Conservation (phyloP, 1,140 invertebrate genomes). For the Papilio glaucus region DNA sequence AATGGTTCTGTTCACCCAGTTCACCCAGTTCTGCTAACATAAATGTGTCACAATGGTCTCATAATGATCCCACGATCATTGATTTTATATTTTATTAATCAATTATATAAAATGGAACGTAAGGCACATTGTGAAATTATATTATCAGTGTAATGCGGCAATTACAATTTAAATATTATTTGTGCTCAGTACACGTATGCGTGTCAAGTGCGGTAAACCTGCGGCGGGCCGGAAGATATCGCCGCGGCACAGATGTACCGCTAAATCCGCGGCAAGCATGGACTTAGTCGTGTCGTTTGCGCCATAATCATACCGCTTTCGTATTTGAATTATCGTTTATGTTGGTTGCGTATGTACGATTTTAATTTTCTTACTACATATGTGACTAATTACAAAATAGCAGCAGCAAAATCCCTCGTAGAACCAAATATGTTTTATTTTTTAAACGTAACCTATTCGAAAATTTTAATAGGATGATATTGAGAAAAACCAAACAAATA, state of each 20-base stretch:
- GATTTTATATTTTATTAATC: no score
- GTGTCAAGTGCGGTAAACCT: slow-evolving; percentile 21
- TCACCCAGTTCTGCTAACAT: no score
- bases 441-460: neutral
- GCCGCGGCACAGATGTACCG: slow-evolving; percentile 17
- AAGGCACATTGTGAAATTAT: no score
- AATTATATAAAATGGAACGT: no score
- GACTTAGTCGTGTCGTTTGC: slow-evolving; percentile 26
- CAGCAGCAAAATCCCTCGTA: neutral
- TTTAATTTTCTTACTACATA: slow-evolving; percentile 4
- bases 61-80: no score
- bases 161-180: no score
- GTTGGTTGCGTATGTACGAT: slow-evolving; percentile 2
- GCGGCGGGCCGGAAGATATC: slow-evolving; percentile 7
- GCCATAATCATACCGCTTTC: slow-evolving; percentile 22
- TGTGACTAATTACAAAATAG: neutral
- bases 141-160: no score
- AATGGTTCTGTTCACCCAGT: no score
- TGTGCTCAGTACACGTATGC: neutral
- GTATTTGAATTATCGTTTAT: slow-evolving; percentile 25
- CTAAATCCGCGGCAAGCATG: slow-evolving; percentile 28
- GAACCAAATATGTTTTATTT: neutral
- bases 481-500: no score
- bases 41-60: no score
- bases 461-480: no score